A percentile compares a stretch with the other conserved stretches of the same genome.
Evolutionary conservation across 2,888 invertebrate genomes (phyloP).

Genomic region (Toxonevra muliebris): DNA sequence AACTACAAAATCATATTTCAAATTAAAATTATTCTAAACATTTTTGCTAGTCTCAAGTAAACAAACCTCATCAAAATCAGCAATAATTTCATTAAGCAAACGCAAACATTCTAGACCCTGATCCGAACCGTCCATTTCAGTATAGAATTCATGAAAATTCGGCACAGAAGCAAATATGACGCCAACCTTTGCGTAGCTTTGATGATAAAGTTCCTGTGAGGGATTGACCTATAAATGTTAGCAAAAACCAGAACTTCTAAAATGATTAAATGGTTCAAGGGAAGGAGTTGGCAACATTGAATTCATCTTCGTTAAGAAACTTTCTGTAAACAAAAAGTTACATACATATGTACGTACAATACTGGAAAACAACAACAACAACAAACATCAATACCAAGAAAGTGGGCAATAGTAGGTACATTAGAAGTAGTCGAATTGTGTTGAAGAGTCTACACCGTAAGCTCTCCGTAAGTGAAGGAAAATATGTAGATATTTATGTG

Average conservation of each 20-base stretch:
- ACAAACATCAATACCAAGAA: slow-evolving; percentile 6
- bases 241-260: slow-evolving; percentile 51
- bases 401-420: too few relatives aligned
- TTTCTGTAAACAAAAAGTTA: slow-evolving; percentile 15
- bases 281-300: slow-evolving; percentile 33
- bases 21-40: background rate
- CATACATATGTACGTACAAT: background rate
- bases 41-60: background rate
- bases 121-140: slow-evolving; percentile 90
- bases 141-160: slow-evolving; percentile 94
- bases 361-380: slow-evolving; percentile 9
- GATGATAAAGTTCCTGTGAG: slow-evolving; percentile 89
- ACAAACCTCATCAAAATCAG: slow-evolving; percentile 88
- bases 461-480: too few relatives aligned
- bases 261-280: slow-evolving; percentile 47
- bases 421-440: too few relatives aligned
- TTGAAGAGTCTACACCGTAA: too few relatives aligned
- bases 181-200: slow-evolving; percentile 89
- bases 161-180: slow-evolving; percentile 93
- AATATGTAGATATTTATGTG: too few relatives aligned
- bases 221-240: slow-evolving; percentile 68
- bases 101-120: slow-evolving; percentile 90
- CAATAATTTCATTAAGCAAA: slow-evolving; percentile 90
- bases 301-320: slow-evolving; percentile 11
- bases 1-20: slow-evolving; percentile 67